These are phyloP conservation scores for Romanogobio albipinnatus DNA, from an alignment of 2,113 vertebrate species.

Conservation along the genomic window DNA sequence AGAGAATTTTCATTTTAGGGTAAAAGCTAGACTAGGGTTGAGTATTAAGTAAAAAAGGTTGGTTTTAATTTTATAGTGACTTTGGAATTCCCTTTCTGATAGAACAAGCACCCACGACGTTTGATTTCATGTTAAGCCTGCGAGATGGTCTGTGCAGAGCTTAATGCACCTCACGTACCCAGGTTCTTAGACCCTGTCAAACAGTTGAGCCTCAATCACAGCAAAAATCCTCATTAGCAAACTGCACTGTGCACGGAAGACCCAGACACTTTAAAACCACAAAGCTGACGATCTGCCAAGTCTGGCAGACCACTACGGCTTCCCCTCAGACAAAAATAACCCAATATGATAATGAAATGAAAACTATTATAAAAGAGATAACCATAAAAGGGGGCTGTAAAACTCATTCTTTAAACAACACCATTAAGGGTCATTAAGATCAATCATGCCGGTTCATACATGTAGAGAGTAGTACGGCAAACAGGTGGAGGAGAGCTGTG, in stretches of 20 bases:
- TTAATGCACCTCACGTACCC: conserved; percentile 7
- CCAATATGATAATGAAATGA: conserved; percentile 8
- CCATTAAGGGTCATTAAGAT: conserved; percentile 39
- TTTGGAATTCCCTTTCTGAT: neutral
- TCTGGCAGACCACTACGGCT: neutral
- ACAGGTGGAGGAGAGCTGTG: conserved; percentile 12
- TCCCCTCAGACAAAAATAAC: conserved; percentile 9
- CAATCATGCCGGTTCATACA: conserved; percentile 20
- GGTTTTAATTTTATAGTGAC: neutral
- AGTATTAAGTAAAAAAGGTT: neutral
- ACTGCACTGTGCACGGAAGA: neutral
- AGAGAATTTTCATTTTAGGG: neutral
- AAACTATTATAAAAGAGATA: conserved; percentile 19
- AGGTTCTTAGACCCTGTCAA: conserved; percentile 17
- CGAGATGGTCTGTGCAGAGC: neutral
- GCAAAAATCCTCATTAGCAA: conserved; percentile 20
- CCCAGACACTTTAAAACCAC: neutral
- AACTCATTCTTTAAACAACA: conserved; percentile 8
- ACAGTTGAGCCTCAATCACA: conserved; percentile 18
- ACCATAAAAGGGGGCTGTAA: neutral
- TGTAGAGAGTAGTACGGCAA: neutral
- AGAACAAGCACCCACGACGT: neutral
- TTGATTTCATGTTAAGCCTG: neutral
- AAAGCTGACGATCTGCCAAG: neutral
- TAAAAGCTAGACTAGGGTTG: neutral